These are phyloP conservation scores for Scopus umbretta DNA, from an alignment of 2,113 vertebrate genomes.

Conservation along the genomic window DNA sequence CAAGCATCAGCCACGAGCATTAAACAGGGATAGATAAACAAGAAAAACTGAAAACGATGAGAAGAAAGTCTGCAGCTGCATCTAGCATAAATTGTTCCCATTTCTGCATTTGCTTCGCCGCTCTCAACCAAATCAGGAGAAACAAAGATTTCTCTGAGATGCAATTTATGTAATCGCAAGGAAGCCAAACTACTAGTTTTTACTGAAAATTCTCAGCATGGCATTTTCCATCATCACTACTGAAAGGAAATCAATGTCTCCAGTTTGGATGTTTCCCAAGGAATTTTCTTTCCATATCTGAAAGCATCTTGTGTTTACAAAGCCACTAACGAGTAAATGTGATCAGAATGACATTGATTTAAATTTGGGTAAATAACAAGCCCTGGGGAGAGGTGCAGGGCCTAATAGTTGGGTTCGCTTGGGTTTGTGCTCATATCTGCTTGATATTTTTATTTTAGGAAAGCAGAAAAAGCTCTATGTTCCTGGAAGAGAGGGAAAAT, in stretches of 20 bases:
- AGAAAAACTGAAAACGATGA: background rate
- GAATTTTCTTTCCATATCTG: background rate
- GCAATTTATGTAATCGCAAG: background rate
- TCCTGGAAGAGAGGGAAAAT: background rate
- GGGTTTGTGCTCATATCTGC: background rate
- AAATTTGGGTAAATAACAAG: constrained; percentile 19
- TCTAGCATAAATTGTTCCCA: background rate
- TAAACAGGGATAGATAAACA: background rate
- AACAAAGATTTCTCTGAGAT: constrained; percentile 17
- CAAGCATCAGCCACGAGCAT: background rate
- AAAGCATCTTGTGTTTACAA: constrained; percentile 24
- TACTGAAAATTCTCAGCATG: background rate
- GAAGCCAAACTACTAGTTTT: constrained; percentile 2
- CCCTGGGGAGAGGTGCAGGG: background rate
- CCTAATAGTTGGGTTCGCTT: background rate
- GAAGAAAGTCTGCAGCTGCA: background rate
- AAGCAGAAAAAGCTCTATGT: background rate
- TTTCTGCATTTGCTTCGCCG: background rate
- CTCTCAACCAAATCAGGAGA: background rate
- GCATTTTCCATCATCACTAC: background rate
- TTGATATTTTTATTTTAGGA: background rate
- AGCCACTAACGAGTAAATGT: background rate
- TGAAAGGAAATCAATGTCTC: constrained; percentile 1
- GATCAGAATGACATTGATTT: background rate
- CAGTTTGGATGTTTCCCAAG: background rate